These are phyloP conservation scores for Aviceda subcristata DNA, from an alignment of 2,113 vertebrate species.

Conservation along the genomic window DNA sequence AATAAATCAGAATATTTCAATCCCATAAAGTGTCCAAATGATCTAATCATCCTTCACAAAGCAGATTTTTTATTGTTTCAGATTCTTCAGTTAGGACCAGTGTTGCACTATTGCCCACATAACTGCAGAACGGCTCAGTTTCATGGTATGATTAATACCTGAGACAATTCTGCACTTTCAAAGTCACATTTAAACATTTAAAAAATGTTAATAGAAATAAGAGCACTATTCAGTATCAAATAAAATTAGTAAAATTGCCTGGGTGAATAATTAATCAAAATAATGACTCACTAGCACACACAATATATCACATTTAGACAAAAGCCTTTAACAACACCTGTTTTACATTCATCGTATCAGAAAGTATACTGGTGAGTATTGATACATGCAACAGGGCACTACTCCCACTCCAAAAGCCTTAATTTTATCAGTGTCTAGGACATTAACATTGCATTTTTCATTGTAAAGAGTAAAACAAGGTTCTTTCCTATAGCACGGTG, in stretches of 20 bases:
- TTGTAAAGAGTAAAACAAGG: background rate
- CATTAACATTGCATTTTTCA: background rate
- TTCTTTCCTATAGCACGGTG: background rate
- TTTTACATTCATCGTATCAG: background rate
- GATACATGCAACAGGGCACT: constrained; percentile 62
- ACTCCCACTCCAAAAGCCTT: background rate
- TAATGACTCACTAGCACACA: background rate
- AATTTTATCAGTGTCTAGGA: background rate
- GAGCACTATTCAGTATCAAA: background rate
- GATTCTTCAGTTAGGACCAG: background rate
- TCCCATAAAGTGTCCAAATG: background rate
- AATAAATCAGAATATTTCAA: background rate
- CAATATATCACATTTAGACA: background rate
- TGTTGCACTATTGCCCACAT: background rate
- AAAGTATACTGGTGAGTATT: constrained; percentile 8
- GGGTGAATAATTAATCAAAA: constrained; percentile 28
- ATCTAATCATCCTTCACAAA: background rate
- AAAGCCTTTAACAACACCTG: constrained; percentile 27
- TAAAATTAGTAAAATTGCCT: constrained; percentile 12
- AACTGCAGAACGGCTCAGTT: background rate
- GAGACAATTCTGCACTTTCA: background rate
- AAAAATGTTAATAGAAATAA: background rate
- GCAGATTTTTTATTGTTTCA: background rate
- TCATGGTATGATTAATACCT: background rate
- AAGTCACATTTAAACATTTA: constrained; percentile 25